phyloP scores from a whole-genome alignment of 2,797 vertebrate genomes.

The Eulemur albifrons region DNA sequence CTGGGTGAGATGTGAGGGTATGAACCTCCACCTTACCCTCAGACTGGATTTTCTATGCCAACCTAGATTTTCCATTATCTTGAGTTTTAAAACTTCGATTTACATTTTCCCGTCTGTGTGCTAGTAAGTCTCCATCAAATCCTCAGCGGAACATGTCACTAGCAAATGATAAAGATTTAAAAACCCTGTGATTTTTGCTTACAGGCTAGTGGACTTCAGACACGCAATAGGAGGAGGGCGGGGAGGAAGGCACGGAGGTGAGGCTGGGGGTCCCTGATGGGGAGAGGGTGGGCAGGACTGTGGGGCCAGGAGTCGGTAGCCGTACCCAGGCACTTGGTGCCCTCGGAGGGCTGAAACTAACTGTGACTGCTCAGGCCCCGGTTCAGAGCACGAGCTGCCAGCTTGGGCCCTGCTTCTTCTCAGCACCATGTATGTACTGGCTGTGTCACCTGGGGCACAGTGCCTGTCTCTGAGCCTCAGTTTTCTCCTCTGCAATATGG shows the following conservation, averaged over 20 bases:
- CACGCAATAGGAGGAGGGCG: too few species aligned
- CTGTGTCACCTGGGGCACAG: not conserved
- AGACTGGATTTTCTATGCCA: not conserved
- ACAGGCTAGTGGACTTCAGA: not conserved
- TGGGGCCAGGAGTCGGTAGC: not conserved
- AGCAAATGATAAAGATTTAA: not conserved
- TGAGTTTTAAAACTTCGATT: not conserved
- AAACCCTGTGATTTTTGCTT: not conserved
- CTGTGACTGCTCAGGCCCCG: fast-evolving
- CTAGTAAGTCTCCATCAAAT: not conserved
- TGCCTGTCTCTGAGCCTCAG: not conserved
- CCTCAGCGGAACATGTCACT: not conserved
- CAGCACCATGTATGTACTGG: fast-evolving
- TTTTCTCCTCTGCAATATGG: not conserved
- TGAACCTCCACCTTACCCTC: not conserved
- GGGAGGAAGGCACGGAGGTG: not conserved
- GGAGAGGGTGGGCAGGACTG: fast-evolving
- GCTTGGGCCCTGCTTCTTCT: not conserved
- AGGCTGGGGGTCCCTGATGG: not conserved
- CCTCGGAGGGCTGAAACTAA: not conserved
- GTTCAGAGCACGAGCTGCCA: not conserved
- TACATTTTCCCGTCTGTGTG: not conserved
- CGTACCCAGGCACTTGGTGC: not conserved
- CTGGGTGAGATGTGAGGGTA: too few species aligned
- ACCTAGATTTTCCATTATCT: not conserved